phyloP scores from a whole-genome alignment of 2,888 invertebrate species.

The Tipula lateralis region DNA sequence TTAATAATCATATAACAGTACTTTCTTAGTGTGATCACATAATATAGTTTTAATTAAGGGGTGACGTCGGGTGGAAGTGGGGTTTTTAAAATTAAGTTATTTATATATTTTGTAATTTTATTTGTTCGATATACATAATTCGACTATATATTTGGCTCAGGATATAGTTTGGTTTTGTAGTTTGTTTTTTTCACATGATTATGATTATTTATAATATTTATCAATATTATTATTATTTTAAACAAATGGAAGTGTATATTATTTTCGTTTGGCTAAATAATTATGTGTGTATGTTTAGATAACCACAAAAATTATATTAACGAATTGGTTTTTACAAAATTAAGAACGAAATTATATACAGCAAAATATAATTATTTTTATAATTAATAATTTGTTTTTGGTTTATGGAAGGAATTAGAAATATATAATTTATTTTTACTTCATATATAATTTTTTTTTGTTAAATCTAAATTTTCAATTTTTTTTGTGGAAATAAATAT shows the following conservation, averaged over 20 bases:
- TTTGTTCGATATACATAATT: background rate
- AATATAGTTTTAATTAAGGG: background rate
- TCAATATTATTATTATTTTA: background rate
- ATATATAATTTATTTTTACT: constrained; percentile 19
- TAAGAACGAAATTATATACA: background rate
- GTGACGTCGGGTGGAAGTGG: background rate
- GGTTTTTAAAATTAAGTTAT: background rate
- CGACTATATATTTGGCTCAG: background rate
- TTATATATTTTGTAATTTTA: background rate
- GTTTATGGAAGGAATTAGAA: background rate
- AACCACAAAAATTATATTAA: constrained; percentile 4
- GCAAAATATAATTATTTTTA: background rate
- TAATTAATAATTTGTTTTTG: background rate
- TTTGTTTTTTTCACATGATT: no score
- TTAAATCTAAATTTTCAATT: background rate
- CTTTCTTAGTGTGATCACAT: constrained; percentile 5
- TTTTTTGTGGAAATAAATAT: constrained; percentile 5
- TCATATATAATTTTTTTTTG: background rate
- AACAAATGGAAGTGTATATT: constrained; percentile 20
- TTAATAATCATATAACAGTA: background rate
- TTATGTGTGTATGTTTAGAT: background rate
- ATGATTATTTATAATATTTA: no score
- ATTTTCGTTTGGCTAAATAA: background rate
- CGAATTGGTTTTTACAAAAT: background rate
- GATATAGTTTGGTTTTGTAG: background rate